These are phyloP conservation scores for Periparus ater DNA, from an alignment of 2,797 vertebrate species.

Conservation along the genomic window DNA sequence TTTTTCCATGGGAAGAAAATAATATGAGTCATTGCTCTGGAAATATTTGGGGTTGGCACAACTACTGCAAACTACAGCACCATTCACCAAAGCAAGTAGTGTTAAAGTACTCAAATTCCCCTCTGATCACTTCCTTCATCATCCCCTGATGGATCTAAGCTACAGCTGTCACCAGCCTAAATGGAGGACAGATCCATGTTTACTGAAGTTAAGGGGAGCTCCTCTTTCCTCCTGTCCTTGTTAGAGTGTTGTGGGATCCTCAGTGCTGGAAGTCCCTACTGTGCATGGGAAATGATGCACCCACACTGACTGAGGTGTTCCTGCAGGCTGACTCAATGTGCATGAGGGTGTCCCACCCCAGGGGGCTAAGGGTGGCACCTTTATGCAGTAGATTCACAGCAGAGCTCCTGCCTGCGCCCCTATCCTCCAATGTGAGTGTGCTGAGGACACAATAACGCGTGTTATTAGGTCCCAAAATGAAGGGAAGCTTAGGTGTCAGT, in stretches of 20 bases:
- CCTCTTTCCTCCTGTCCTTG: not conserved
- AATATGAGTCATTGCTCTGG: not conserved
- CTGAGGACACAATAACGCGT: not conserved
- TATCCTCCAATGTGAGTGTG: not conserved
- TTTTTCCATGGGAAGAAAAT: not conserved
- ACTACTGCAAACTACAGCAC: not conserved
- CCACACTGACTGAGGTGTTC: rapidly evolving
- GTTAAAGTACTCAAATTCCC: not conserved
- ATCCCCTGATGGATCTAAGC: not conserved
- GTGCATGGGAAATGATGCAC: not conserved
- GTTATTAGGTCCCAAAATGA: not conserved
- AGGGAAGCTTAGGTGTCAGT: slow-evolving; percentile 14
- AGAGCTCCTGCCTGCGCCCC: not conserved
- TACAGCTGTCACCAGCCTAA: not conserved
- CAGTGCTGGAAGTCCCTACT: not conserved
- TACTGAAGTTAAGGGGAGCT: not conserved
- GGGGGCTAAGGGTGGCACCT: not conserved
- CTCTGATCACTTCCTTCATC: not conserved
- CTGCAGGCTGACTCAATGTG: not conserved
- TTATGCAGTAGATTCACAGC: not conserved
- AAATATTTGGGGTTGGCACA: not conserved
- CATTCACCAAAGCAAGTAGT: not conserved
- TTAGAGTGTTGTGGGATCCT: not conserved
- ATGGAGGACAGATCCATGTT: not conserved
- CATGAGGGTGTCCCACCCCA: rapidly evolving